Conservation (phyloP, 1,140 invertebrate species). For the Apis dorsata region DNA sequence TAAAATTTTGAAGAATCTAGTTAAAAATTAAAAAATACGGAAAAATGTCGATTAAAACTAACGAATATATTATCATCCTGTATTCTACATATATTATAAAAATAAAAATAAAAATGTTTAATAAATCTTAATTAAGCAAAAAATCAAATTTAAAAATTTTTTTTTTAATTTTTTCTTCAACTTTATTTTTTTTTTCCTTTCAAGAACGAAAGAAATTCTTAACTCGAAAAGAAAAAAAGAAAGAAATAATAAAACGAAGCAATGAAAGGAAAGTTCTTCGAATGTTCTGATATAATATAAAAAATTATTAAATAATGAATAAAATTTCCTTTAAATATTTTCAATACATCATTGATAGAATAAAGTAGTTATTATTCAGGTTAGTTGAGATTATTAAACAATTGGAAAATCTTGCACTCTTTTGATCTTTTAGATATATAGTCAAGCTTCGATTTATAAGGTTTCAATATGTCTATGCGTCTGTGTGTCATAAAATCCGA, state of each 20-base stretch:
- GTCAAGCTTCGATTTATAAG: slow-evolving; percentile 51
- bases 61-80: too few species aligned
- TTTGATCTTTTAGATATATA: slow-evolving; percentile 59
- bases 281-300: background rate
- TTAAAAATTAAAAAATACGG: too few species aligned
- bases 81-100: too few species aligned
- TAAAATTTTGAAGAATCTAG: too few species aligned
- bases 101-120: too few species aligned
- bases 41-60: too few species aligned
- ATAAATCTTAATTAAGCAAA: too few species aligned
- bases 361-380: slow-evolving; percentile 57
- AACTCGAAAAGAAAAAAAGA: too few species aligned
- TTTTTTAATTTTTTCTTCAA: too few species aligned
- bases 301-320: background rate
- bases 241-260: background rate
- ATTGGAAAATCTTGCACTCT: slow-evolving; percentile 51
- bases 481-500: slow-evolving; percentile 26
- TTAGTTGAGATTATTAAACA: slow-evolving; percentile 55
- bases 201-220: too few species aligned
- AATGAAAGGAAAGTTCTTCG: slow-evolving; percentile 4
- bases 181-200: too few species aligned
- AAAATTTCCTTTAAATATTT: slow-evolving; percentile 32
- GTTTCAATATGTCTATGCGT: slow-evolving; percentile 46
- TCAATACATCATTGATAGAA: slow-evolving; percentile 31
- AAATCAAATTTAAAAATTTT: too few species aligned